Conservation (phyloP, 2,888 invertebrate species). For the Physocephala rufipes region DNA sequence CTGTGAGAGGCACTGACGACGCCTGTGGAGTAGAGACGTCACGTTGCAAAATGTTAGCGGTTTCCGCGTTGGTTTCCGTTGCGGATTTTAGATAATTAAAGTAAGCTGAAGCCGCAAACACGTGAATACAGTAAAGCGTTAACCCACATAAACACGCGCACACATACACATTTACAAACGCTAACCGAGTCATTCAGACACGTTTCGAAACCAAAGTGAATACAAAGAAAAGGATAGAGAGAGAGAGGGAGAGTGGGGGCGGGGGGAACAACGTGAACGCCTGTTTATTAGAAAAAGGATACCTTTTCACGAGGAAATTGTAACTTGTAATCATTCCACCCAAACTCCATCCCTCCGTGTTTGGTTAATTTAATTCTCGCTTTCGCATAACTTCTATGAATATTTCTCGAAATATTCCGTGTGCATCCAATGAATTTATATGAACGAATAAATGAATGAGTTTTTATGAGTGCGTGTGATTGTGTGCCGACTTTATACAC, state of each 20-base stretch:
- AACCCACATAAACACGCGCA: background rate
- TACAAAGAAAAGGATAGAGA: too few species aligned
- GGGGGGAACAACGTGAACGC: too few species aligned
- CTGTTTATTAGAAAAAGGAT: too few species aligned
- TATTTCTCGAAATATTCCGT: background rate
- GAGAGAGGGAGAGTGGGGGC: too few species aligned
- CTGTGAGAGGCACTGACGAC: too few species aligned
- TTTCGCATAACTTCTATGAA: background rate
- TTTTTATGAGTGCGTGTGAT: background rate
- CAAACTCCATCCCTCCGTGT: too few species aligned
- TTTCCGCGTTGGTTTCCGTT: conserved; percentile 16
- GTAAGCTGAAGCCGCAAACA: background rate
- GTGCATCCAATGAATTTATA: too few species aligned
- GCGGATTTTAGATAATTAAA: conserved; percentile 8
- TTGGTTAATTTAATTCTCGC: background rate
- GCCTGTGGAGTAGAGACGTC: background rate
- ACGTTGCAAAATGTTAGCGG: background rate
- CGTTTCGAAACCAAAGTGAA: too few species aligned
- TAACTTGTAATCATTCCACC: too few species aligned
- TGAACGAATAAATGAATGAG: background rate
- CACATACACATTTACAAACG: background rate
- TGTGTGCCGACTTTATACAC: background rate
- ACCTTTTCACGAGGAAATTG: too few species aligned
- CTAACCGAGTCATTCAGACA: too few species aligned
- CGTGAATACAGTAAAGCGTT: background rate